Evolutionary conservation across 2,888 invertebrate species (phyloP).

Genomic region (Andrena trimmerana): DNA sequence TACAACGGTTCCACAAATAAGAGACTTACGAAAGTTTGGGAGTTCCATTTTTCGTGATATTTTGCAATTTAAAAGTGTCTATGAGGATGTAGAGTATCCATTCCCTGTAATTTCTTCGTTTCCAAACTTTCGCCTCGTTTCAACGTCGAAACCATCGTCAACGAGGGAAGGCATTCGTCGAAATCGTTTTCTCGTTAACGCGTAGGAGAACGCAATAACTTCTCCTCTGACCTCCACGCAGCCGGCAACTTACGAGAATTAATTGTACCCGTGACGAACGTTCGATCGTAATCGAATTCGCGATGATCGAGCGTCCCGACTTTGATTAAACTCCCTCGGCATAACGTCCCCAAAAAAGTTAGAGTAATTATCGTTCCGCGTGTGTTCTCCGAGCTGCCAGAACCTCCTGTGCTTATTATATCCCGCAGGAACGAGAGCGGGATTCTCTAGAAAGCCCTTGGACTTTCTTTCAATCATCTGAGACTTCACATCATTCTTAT

Average conservation of each 20-base stretch:
- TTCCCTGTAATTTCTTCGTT: background rate
- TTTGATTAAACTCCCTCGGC: conserved; percentile 49
- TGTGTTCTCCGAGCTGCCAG: background rate
- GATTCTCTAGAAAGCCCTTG: background rate
- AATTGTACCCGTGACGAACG: conserved; percentile 76
- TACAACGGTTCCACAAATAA: conserved; percentile 10
- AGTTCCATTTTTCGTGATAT: background rate
- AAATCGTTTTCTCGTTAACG: conserved; percentile 80
- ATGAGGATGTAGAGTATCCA: too few relatives aligned
- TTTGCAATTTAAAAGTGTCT: too few relatives aligned
- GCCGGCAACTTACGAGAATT: conserved; percentile 70
- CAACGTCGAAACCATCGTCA: background rate
- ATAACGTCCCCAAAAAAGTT: background rate
- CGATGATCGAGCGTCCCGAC: conserved; percentile 58
- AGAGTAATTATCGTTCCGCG: conserved; percentile 16
- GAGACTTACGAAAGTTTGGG: background rate
- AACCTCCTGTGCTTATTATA: conserved; percentile 8
- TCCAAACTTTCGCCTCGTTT: background rate
- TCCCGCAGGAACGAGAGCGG: background rate
- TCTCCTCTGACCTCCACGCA: conserved; percentile 33
- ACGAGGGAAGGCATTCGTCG: conserved; percentile 10
- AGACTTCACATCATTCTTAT: too few relatives aligned
- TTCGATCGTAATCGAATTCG: conserved; percentile 68
- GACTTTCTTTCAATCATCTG: background rate
- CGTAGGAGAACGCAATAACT: conserved; percentile 65